These are phyloP conservation scores for Malaclemys terrapin DNA, from an alignment of 2,113 vertebrate genomes.

Conservation along the genomic window DNA sequence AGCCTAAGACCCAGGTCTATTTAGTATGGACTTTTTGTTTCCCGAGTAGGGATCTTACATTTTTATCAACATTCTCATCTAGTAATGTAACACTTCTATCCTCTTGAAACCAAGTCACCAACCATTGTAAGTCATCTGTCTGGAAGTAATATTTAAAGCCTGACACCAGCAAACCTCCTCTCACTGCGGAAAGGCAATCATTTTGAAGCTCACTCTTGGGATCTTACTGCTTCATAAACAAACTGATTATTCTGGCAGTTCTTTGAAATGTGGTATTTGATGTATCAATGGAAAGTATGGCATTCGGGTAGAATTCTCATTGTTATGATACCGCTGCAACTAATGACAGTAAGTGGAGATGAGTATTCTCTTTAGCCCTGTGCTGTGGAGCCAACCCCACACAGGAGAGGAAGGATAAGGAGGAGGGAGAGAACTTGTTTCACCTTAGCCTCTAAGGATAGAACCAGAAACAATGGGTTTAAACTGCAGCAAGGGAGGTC, in stretches of 20 bases:
- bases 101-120: not conserved
- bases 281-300: accelerated
- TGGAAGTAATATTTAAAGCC: not conserved
- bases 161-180: not conserved
- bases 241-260: not conserved
- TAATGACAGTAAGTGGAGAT: not conserved
- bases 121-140: not conserved
- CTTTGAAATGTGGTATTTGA: not conserved
- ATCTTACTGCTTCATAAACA: not conserved
- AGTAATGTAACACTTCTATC: not conserved
- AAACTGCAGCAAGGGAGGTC: too few relatives aligned
- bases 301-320: not conserved
- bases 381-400: too few relatives aligned
- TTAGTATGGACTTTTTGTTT: not conserved
- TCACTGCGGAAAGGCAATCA: not conserved
- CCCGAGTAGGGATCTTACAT: too few relatives aligned
- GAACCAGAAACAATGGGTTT: too few relatives aligned
- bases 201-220: not conserved
- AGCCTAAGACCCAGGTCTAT: not conserved
- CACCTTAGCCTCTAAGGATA: too few relatives aligned
- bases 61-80: too few relatives aligned
- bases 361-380: not conserved
- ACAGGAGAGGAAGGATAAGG: too few relatives aligned
- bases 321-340: not conserved
- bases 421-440: too few relatives aligned